These are phyloP conservation scores for Hetaerina titia DNA, from an alignment of 2,888 invertebrate species.

Conservation along the genomic window DNA sequence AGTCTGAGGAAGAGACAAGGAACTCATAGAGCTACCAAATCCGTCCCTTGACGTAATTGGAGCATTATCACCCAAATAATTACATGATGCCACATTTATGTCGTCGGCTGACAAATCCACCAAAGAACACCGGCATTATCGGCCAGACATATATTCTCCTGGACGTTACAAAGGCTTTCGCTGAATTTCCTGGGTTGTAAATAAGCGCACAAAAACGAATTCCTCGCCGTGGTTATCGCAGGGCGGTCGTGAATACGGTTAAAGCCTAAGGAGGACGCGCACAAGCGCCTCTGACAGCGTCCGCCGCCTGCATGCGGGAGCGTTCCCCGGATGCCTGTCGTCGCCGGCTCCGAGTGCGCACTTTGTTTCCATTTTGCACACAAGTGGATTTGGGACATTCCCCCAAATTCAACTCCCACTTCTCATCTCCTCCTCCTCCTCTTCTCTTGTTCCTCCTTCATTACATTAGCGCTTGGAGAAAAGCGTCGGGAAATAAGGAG, in stretches of 20 bases:
- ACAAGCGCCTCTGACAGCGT: neutral
- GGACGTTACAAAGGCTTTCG: too few relatives aligned
- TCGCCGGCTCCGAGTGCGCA: too few relatives aligned
- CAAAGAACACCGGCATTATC: too few relatives aligned
- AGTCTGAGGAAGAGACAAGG: too few relatives aligned
- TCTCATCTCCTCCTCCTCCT: neutral
- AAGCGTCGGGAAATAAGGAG: neutral
- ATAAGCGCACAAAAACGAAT: neutral
- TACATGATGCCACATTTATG: too few relatives aligned
- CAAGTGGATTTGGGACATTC: neutral
- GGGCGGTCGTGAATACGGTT: neutral
- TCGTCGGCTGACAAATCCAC: too few relatives aligned
- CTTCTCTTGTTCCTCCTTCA: neutral
- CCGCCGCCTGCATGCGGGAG: neutral
- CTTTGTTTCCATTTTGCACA: slow-evolving; percentile 9
- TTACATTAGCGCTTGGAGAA: neutral
- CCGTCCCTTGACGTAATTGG: too few relatives aligned
- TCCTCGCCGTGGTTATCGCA: neutral
- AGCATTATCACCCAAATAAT: too few relatives aligned
- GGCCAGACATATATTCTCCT: too few relatives aligned
- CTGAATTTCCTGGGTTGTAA: neutral
- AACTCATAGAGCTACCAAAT: too few relatives aligned
- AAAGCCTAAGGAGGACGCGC: neutral
- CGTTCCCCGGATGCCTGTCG: too few relatives aligned
- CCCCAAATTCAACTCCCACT: neutral